Conservation (phyloP, 2,888 invertebrate species). For the Crematogaster levior region DNA sequence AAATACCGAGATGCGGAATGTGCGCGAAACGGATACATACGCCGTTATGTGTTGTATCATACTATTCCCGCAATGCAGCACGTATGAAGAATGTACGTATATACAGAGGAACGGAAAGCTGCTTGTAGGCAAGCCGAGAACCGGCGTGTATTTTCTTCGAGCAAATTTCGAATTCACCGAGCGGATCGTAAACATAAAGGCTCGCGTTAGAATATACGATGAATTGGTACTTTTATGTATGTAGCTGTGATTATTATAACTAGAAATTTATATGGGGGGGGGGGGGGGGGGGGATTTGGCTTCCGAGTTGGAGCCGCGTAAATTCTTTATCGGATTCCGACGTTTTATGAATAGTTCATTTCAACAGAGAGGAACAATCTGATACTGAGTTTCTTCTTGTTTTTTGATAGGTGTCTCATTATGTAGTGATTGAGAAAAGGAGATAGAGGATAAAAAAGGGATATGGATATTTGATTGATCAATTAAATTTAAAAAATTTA, state of each 20-base stretch:
- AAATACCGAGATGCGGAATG: slow-evolving; percentile 42
- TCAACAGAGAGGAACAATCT: no score
- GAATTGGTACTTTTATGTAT: not conserved
- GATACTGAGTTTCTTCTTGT: no score
- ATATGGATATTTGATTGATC: no score
- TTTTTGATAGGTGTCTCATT: no score
- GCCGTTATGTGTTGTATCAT: not conserved
- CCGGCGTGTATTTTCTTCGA: not conserved
- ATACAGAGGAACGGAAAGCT: not conserved
- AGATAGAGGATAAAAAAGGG: no score
- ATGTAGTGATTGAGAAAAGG: no score
- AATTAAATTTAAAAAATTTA: no score
- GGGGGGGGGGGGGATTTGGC: no score
- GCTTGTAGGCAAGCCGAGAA: not conserved
- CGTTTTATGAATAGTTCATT: no score
- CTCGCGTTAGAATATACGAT: not conserved
- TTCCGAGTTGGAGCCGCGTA: no score
- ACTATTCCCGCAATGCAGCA: not conserved
- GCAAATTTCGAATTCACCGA: slow-evolving; percentile 1
- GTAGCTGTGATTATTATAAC: not conserved
- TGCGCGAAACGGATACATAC: not conserved
- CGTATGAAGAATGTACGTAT: not conserved
- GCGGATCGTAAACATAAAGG: not conserved
- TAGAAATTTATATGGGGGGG: not conserved
- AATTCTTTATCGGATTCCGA: no score